A percentile compares a stretch with the other conserved stretches of the same genome.
phyloP scores from a whole-genome alignment of 2,888 invertebrate species.

The Pterostichus madidus region DNA sequence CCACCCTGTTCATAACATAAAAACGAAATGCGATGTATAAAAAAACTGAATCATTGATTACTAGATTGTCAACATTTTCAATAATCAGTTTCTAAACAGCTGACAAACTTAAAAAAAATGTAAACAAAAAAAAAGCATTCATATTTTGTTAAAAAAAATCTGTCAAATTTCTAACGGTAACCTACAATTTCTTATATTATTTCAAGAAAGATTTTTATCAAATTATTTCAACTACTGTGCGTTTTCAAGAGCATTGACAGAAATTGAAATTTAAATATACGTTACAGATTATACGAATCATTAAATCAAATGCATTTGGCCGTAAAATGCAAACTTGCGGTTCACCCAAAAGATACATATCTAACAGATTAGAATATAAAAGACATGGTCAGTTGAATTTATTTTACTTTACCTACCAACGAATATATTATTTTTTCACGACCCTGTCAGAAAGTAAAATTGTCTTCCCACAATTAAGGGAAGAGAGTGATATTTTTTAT shows the following conservation, averaged over 20 bases:
- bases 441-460: too few relatives aligned
- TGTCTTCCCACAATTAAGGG: too few relatives aligned
- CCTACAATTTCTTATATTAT: neutral
- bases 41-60: conserved; percentile 15
- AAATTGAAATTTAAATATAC: conserved; percentile 49
- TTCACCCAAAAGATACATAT: conserved; percentile 48
- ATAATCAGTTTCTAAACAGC: neutral
- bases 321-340: conserved; percentile 21
- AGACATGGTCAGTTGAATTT: conserved; percentile 38
- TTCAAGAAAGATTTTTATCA: conserved; percentile 33
- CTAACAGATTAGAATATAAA: conserved; percentile 50
- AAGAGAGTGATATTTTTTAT: too few relatives aligned
- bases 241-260: neutral
- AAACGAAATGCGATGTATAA: conserved; percentile 22
- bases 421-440: too few relatives aligned
- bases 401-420: neutral
- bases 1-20: conserved; percentile 42
- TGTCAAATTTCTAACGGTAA: conserved; percentile 9
- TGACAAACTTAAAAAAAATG: neutral
- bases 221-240: neutral
- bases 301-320: conserved; percentile 41
- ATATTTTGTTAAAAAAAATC: neutral
- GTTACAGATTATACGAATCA: conserved; percentile 27
- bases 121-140: neutral
- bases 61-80: conserved; percentile 18